phyloP scores from a whole-genome alignment of 2,797 vertebrate genomes.

The Macropus fuliginosus region DNA sequence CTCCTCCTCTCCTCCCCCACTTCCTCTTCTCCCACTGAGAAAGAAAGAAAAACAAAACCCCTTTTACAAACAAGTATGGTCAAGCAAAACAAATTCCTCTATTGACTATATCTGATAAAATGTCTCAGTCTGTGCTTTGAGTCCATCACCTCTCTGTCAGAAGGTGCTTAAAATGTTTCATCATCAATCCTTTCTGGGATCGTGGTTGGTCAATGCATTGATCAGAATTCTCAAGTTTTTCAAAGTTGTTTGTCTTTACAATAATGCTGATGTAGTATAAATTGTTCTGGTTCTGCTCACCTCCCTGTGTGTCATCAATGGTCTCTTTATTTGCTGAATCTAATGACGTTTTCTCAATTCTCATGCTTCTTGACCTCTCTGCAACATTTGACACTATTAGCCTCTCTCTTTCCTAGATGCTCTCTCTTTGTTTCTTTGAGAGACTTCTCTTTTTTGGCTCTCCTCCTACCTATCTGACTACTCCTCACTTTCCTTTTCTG shows the following conservation, averaged over 20 bases:
- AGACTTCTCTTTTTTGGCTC: not conserved
- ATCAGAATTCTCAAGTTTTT: not conserved
- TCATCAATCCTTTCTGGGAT: not conserved
- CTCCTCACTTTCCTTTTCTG: not conserved
- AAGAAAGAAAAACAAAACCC: not conserved
- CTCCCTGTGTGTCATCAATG: not conserved
- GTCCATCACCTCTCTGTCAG: not conserved
- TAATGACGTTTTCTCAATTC: not conserved
- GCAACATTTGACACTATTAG: not conserved
- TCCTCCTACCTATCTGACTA: not conserved
- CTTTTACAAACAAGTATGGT: not conserved
- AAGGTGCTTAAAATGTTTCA: not conserved
- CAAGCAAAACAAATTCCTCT: not conserved
- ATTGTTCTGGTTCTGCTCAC: not conserved
- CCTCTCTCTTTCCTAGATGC: not conserved
- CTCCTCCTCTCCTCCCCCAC: not conserved
- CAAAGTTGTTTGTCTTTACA: not conserved
- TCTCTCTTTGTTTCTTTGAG: not conserved
- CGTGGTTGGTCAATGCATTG: not conserved
- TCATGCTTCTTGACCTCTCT: not conserved
- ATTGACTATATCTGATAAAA: not conserved
- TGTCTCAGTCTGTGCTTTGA: not conserved
- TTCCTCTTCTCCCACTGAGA: not conserved
- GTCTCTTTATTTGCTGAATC: not conserved
- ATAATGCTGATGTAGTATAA: not conserved